These are phyloP conservation scores for Pluvialis apricaria DNA, from an alignment of 2,113 vertebrate species.

Conservation along the genomic window DNA sequence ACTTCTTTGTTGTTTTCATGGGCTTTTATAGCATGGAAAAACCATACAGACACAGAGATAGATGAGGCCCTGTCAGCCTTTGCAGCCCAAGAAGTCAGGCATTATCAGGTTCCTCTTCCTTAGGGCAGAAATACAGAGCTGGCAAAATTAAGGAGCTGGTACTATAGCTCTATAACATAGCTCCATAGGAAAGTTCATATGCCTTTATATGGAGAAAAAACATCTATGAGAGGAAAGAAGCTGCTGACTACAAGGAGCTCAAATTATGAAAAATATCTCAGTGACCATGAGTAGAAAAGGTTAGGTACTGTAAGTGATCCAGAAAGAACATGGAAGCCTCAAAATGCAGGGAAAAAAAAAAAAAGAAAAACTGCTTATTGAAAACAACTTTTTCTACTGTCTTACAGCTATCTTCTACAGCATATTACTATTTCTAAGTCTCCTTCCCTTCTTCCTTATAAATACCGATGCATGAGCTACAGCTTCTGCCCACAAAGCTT, in stretches of 20 bases:
- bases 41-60: rapidly evolving
- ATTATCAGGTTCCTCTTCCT: background rate
- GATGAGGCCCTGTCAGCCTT: background rate
- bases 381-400: background rate
- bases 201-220: background rate
- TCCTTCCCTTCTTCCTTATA: background rate
- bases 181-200: background rate
- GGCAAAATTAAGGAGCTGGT: background rate
- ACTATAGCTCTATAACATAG: background rate
- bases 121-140: background rate
- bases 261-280: background rate
- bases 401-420: background rate
- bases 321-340: background rate
- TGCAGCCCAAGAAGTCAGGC: background rate
- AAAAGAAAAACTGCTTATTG: background rate
- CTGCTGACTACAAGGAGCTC: background rate
- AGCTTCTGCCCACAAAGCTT: background rate
- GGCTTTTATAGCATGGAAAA: background rate
- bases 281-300: background rate
- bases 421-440: background rate
- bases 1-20: background rate
- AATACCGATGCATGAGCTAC: background rate
- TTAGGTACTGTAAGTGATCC: background rate
- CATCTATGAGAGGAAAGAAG: background rate
- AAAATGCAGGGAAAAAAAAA: background rate